A percentile compares a stretch with the other conserved stretches of the same genome.
These are phyloP conservation scores for Trichonephila clavipes DNA, from an alignment of 1,140 invertebrate genomes.

Conservation along the genomic window DNA sequence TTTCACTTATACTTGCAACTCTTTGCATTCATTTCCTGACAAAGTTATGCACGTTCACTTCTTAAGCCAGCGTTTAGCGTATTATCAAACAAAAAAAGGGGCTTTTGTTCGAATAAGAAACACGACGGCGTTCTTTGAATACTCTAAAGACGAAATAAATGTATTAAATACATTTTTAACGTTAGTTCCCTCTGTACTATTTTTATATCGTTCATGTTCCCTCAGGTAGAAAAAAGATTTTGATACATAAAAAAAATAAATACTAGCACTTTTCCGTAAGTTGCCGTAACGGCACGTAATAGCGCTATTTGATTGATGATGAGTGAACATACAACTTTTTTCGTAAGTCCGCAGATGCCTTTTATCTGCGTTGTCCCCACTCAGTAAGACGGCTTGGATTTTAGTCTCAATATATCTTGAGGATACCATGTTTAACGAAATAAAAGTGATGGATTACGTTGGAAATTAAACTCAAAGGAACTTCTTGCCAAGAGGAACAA, in stretches of 20 bases:
- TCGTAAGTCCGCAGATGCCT: slow-evolving; percentile 21
- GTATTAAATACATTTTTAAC: neutral
- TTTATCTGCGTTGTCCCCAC: slow-evolving; percentile 7
- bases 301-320: slow-evolving; percentile 3
- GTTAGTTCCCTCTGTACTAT: neutral
- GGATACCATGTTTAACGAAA: neutral
- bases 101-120: neutral
- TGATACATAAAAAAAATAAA: neutral
- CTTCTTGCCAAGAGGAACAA: neutral
- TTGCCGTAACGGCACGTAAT: neutral
- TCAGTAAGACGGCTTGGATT: neutral
- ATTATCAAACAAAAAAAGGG: neutral
- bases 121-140: neutral
- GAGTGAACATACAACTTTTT: slow-evolving; percentile 15
- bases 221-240: neutral
- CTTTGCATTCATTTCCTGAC: neutral
- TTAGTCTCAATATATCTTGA: neutral
- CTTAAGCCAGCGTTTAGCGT: neutral
- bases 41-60: neutral
- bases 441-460: slow-evolving; percentile 32
- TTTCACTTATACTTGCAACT: neutral
- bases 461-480: slow-evolving; percentile 17
- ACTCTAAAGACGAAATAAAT: neutral
- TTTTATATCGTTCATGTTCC: neutral
- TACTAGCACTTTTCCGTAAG: neutral